These are phyloP conservation scores for Polymixis lichenea DNA, from an alignment of 2,888 invertebrate species.

Conservation along the genomic window DNA sequence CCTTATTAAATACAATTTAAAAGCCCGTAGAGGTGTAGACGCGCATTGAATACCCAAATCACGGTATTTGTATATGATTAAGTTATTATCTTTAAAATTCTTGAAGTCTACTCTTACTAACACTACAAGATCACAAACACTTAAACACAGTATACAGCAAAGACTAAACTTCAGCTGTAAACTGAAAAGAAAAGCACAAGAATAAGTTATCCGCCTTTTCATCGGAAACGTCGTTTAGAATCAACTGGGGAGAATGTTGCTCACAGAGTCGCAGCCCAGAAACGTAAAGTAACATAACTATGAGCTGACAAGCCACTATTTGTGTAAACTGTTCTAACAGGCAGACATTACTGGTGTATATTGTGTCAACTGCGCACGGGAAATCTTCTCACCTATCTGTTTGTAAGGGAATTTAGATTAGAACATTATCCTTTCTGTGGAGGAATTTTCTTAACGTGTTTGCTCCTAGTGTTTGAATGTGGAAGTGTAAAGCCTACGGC, in stretches of 20 bases:
- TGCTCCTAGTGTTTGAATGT: not conserved
- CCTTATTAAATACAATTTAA: not conserved
- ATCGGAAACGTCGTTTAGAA: slow-evolving; percentile 51
- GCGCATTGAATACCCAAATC: too few species aligned
- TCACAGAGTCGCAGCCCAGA: slow-evolving; percentile 38
- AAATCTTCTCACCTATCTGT: slow-evolving; percentile 33
- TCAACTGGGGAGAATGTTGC: slow-evolving; percentile 54
- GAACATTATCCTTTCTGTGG: slow-evolving; percentile 14
- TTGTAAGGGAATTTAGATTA: slow-evolving; percentile 30
- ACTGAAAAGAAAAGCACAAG: slow-evolving; percentile 45
- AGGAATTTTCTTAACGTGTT: not conserved
- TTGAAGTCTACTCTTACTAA: slow-evolving; percentile 1
- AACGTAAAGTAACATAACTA: slow-evolving; percentile 46
- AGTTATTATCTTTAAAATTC: not conserved
- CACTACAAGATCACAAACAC: slow-evolving; percentile 17
- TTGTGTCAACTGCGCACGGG: slow-evolving; percentile 20
- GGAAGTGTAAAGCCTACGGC: not conserved
- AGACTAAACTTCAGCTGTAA: slow-evolving; percentile 35
- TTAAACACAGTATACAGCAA: slow-evolving; percentile 17
- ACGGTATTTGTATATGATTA: too few species aligned
- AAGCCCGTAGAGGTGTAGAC: not conserved
- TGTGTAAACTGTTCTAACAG: slow-evolving; percentile 48
- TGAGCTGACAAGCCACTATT: slow-evolving; percentile 52
- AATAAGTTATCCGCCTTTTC: slow-evolving; percentile 51
- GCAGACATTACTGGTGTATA: slow-evolving; percentile 37